Percentiles rank a stretch among this genome's conserved stretches.
These are phyloP conservation scores for Crypturellus undulatus DNA, from an alignment of 2,113 vertebrate species.

Conservation along the genomic window DNA sequence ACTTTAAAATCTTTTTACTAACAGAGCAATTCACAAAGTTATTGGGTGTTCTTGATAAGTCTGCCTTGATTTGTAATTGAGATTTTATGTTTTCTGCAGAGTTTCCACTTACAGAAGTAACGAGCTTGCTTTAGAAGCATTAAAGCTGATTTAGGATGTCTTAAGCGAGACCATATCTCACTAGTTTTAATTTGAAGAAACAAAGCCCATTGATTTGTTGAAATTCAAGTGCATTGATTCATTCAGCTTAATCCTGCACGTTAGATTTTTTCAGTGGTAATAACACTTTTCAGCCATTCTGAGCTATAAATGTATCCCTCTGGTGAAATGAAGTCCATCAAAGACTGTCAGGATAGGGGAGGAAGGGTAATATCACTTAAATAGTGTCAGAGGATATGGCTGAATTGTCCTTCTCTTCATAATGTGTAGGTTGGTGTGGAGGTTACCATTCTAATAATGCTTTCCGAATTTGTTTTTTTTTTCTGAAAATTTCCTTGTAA, in stretches of 20 bases:
- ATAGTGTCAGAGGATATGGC: not conserved
- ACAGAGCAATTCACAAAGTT: not conserved
- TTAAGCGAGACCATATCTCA: conserved; percentile 12
- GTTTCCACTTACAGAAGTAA: not conserved
- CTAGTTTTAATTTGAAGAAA: conserved; percentile 47
- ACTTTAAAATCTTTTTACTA: not conserved
- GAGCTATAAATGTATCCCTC: not conserved
- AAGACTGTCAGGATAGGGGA: not conserved
- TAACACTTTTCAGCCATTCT: not conserved
- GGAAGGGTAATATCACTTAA: conserved; percentile 12
- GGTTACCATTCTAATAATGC: not conserved
- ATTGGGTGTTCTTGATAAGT: not conserved
- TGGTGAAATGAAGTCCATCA: conserved; percentile 19
- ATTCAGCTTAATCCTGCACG: conserved; percentile 20
- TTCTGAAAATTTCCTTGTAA: not conserved
- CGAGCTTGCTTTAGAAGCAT: not conserved
- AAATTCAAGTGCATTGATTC: conserved; percentile 30
- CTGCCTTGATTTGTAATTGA: not conserved
- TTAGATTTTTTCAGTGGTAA: conserved; percentile 24
- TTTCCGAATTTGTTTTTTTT: not conserved
- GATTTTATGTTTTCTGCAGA: not conserved
- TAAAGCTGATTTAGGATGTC: conserved; percentile 13
- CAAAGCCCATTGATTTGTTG: conserved; percentile 7
- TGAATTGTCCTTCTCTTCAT: not conserved
- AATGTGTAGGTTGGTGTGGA: not conserved